Evolutionary conservation across 1,140 invertebrate species (phyloP).

Genomic region (Dendroctonus valens): DNA sequence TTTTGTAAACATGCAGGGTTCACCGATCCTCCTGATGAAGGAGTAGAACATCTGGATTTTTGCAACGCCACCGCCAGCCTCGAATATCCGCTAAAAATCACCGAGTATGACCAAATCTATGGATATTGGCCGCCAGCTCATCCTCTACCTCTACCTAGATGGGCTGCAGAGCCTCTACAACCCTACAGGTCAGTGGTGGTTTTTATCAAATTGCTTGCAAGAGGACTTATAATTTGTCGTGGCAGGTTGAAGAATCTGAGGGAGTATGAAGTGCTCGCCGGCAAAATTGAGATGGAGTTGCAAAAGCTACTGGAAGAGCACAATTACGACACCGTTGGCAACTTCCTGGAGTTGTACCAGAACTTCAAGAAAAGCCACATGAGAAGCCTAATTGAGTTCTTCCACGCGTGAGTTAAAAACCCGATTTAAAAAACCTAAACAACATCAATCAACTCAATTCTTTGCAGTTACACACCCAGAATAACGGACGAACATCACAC

Average conservation of each 20-base stretch:
- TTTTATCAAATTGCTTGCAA: background rate
- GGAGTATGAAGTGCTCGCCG: conserved; percentile 77
- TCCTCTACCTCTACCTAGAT: conserved; percentile 68
- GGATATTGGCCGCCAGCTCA: conserved; percentile 60
- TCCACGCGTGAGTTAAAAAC: conserved; percentile 55
- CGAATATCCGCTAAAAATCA: conserved; percentile 39
- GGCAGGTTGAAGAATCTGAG: conserved; percentile 54
- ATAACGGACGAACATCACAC: conserved; percentile 77
- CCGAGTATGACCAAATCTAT: conserved; percentile 52
- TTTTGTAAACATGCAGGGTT: conserved; percentile 14
- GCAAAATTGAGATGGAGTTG: conserved; percentile 71
- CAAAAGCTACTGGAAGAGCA: conserved; percentile 74
- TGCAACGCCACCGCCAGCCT: conserved; percentile 25
- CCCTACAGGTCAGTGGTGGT: conserved; percentile 49
- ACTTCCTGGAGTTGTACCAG: conserved; percentile 78
- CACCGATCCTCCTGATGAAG: conserved; percentile 22
- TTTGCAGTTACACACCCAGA: conserved; percentile 60
- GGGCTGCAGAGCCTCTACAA: conserved; percentile 54
- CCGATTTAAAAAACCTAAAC: conserved; percentile 19
- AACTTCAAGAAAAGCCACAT: conserved; percentile 64
- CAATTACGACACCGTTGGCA: conserved; percentile 84
- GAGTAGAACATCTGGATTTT: conserved; percentile 19
- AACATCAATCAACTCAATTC: background rate
- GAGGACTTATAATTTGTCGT: background rate
- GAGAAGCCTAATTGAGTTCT: conserved; percentile 65